Evolutionary conservation across 2,888 invertebrate genomes (phyloP), one percentile per base, ranked within the genome.

Genomic region (Limenitis camilla): DNA sequence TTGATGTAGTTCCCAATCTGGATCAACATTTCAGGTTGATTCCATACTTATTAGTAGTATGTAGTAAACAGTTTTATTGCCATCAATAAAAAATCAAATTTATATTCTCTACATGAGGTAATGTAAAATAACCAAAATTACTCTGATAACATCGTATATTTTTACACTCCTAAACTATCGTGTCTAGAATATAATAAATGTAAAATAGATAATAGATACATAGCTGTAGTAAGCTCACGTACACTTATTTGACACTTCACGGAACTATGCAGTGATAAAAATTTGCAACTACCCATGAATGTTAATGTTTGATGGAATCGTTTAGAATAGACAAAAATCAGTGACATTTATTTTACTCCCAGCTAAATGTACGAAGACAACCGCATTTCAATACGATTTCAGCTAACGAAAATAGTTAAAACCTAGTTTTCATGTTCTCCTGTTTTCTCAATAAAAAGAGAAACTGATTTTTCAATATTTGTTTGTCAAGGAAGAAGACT

Each of bases 221-320:
- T 8, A 30, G 1, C 36, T 27, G 32, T 42, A 45, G 44, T 44
- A 44, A 55, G 19, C 43, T 47, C 49, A 52, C 49, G 52, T 52
- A 41, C 30, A 42, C 10, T 55, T 49, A 52, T 55, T 52, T 42
- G 55, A 42, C 49, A 55, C 45, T 46, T 41, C 49, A 38, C n/a
- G 38, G 44, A 40, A 52, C 40, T 32, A 29, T 38, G 36, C 44
- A 46, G 52, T 52, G 43, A 51, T 44, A 55, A 52, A 52, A 48
- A 55, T 40, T 48, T 43, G 19, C 9, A n/a, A 10, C 33, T 7
- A 9, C 27, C 1, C 9, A 10, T 41, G 55, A 55, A 52, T 55
- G 45, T 41, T 46, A 55, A 55, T 52, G 28, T 11, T 28, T 9
- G 40, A 45, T 40, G 4, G 28, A 40, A 44, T 40, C 35, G 38